Evolutionary conservation across 2,888 invertebrate species (phyloP).

Genomic region (Pachydiplax longipennis): DNA sequence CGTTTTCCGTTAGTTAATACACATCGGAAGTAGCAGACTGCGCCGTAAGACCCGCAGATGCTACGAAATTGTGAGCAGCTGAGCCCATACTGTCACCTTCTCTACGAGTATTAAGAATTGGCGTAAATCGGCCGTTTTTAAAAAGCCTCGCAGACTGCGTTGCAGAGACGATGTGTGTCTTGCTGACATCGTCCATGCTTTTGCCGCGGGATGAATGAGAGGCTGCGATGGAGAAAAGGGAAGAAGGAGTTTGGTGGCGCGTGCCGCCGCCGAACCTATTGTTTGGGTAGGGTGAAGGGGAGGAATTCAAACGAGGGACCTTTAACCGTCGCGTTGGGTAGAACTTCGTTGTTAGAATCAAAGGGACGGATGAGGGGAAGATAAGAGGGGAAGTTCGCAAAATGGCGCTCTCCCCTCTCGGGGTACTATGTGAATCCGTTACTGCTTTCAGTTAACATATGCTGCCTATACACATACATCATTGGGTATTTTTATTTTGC

Average conservation of each 20-base stretch:
- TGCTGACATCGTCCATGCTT: not conserved
- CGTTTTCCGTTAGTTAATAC: not conserved
- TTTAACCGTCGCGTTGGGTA: slow-evolving; percentile 22
- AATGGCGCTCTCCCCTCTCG: not conserved
- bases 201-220: not conserved
- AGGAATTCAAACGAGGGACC: slow-evolving; percentile 28
- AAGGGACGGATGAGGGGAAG: not conserved
- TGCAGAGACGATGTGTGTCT: not conserved
- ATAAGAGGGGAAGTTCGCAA: not conserved
- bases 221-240: not conserved
- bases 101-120: not conserved
- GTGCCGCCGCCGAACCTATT: not conserved
- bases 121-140: not conserved
- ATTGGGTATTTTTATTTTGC: no score
- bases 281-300: not conserved
- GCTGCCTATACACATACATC: no score
- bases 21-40: not conserved
- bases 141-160: not conserved
- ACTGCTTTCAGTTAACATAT: no score
- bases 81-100: not conserved
- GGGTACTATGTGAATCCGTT: no score
- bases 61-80: not conserved
- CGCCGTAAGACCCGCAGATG: not conserved
- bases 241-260: not conserved
- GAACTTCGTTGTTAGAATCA: not conserved